Evolutionary conservation across 2,113 vertebrate genomes (phyloP).

Genomic region (Ovibos moschatus): DNA sequence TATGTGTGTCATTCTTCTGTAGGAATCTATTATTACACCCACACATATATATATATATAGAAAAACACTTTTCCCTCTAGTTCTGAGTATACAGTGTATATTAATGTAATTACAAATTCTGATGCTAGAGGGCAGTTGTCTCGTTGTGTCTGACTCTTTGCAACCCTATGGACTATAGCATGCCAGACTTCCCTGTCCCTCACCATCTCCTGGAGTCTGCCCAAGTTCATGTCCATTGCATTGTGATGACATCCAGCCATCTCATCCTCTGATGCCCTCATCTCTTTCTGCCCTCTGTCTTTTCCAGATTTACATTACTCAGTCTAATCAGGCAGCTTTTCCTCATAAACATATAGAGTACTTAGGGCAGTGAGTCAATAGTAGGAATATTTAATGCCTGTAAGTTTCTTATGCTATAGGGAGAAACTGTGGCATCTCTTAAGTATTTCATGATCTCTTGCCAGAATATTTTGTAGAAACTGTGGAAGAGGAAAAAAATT

Average conservation of each 20-base stretch:
- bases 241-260: background rate
- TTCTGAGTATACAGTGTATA: background rate
- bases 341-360: background rate
- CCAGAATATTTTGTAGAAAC: background rate
- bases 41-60: background rate
- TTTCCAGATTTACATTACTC: background rate
- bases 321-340: background rate
- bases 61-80: background rate
- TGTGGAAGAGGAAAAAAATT: background rate
- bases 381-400: background rate
- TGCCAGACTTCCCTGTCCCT: background rate
- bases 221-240: background rate
- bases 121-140: background rate
- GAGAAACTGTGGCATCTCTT: background rate
- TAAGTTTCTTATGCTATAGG: background rate
- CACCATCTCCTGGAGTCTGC: background rate
- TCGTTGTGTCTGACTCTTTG: background rate
- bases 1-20: background rate
- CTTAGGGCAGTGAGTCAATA: background rate
- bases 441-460: background rate
- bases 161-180: background rate
- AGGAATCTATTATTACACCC: background rate
- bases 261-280: background rate
- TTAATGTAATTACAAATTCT: background rate
- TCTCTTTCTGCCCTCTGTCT: background rate